Percentiles rank a stretch among this genome's conserved stretches.
These are phyloP conservation scores for Scomber colias DNA, from an alignment of 2,113 vertebrate species.

Conservation along the genomic window DNA sequence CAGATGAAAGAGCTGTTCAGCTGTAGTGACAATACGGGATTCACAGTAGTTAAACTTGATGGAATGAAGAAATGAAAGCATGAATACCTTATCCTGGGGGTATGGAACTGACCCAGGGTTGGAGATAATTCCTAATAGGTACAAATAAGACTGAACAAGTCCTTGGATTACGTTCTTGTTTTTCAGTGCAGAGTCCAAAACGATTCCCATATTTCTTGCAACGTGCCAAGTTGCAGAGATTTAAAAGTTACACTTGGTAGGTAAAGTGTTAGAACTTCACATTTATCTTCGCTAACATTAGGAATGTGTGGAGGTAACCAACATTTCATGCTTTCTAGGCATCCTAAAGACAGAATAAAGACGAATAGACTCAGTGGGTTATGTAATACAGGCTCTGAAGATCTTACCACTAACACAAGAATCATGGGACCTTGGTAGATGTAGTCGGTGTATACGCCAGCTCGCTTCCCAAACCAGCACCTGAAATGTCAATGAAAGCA, in stretches of 20 bases:
- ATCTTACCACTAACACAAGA: slow-evolving; percentile 95
- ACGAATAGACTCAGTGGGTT: slow-evolving; percentile 15
- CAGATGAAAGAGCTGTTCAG: background rate
- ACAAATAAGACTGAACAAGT: slow-evolving; percentile 6
- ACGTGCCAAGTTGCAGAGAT: slow-evolving; percentile 4
- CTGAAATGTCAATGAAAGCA: slow-evolving; percentile 77
- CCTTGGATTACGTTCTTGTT: background rate
- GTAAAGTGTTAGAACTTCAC: background rate
- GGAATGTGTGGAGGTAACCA: slow-evolving; percentile 28
- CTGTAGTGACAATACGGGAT: slow-evolving; percentile 7
- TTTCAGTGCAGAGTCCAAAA: background rate
- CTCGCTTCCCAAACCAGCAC: slow-evolving; percentile 98
- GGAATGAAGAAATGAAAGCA: background rate
- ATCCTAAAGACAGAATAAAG: slow-evolving; percentile 26
- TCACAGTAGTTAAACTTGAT: background rate
- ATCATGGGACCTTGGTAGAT: slow-evolving; percentile 99
- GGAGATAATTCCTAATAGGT: slow-evolving; percentile 5
- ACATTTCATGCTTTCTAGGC: slow-evolving; percentile 4
- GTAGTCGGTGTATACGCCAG: slow-evolving; percentile 96
- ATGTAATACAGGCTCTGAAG: background rate
- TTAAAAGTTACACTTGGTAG: slow-evolving; percentile 13
- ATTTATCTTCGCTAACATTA: slow-evolving; percentile 34
- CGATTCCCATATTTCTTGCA: background rate
- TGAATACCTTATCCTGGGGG: background rate
- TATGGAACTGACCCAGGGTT: background rate